A percentile compares a stretch with the other conserved stretches of the same genome.
Evolutionary conservation across 2,797 vertebrate species (phyloP).

Genomic region (Margarornis squamiger): DNA sequence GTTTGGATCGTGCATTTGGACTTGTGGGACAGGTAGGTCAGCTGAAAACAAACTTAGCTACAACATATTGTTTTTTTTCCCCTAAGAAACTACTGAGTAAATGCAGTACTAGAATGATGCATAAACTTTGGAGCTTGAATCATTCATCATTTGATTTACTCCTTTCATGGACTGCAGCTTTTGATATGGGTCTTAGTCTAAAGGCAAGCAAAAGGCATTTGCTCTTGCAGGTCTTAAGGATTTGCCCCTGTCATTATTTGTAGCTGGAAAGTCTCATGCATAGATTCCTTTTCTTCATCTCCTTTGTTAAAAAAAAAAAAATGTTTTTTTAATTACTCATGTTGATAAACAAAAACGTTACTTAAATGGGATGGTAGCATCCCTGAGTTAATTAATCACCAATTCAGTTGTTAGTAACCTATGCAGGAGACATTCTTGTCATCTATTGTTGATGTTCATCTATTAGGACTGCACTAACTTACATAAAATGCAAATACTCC

Average conservation of each 20-base stretch:
- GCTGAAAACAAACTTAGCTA: not conserved
- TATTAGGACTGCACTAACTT: conserved; percentile 22
- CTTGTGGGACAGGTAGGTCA: conserved; percentile 92
- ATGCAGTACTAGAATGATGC: not conserved
- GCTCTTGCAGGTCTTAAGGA: not conserved
- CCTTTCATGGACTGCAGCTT: not conserved
- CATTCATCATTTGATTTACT: not conserved
- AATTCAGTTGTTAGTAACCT: not conserved
- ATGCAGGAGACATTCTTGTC: not conserved
- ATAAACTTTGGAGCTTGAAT: not conserved
- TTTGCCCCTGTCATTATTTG: not conserved
- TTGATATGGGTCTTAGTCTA: not conserved
- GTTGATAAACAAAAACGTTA: not conserved
- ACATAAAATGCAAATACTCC: conserved; percentile 16
- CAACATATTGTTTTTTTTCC: not conserved
- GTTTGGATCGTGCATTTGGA: conserved; percentile 93
- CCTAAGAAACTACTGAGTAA: not conserved
- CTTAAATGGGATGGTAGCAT: not conserved
- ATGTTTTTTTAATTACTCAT: not conserved
- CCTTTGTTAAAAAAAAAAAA: not conserved
- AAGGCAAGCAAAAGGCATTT: not conserved
- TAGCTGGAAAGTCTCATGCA: not conserved
- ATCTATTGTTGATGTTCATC: not conserved
- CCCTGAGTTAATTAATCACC: not conserved
- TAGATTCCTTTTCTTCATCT: not conserved